Conservation (phyloP, 35 echinoderm and acorn worm genomes). For the Diadema setosum region DNA sequence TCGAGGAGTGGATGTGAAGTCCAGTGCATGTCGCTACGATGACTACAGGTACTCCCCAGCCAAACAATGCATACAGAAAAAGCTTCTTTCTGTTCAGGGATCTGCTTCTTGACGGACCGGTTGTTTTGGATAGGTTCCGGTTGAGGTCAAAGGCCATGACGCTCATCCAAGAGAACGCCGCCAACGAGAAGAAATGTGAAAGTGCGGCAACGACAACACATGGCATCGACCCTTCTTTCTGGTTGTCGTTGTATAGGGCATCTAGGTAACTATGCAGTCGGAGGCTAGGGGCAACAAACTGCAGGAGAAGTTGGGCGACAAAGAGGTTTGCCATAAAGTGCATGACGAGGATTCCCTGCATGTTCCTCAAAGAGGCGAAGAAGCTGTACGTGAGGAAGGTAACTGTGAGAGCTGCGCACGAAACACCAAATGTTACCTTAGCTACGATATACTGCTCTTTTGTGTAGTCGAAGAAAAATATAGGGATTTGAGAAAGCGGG, state of each 20-base stretch:
- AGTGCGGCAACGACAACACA: conserved; percentile 11
- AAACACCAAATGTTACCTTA: background rate
- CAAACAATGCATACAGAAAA: background rate
- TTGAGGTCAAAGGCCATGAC: conserved; percentile 56
- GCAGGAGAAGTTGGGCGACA: conserved; percentile 26
- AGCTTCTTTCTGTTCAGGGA: background rate
- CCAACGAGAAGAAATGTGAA: conserved; percentile 52
- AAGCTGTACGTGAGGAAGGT: conserved; percentile 59
- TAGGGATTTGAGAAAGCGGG: background rate
- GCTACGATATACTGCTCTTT: background rate
- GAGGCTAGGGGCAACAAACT: background rate
- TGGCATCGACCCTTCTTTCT: background rate
- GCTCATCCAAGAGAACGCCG: conserved; percentile 56
- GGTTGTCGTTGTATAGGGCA: background rate
- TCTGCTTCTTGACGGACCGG: background rate
- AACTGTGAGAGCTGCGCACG: conserved; percentile 8
- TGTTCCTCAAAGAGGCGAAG: conserved; percentile 33
- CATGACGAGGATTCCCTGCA: conserved; percentile 34
- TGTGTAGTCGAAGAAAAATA: background rate
- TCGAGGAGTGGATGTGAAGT: background rate
- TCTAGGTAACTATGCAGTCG: background rate
- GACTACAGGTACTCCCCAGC: background rate
- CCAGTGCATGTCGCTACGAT: background rate
- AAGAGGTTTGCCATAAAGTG: conserved; percentile 31
- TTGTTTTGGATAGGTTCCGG: background rate